phyloP scores from a whole-genome alignment of 2,797 vertebrate genomes.

The Dipus sagitta region DNA sequence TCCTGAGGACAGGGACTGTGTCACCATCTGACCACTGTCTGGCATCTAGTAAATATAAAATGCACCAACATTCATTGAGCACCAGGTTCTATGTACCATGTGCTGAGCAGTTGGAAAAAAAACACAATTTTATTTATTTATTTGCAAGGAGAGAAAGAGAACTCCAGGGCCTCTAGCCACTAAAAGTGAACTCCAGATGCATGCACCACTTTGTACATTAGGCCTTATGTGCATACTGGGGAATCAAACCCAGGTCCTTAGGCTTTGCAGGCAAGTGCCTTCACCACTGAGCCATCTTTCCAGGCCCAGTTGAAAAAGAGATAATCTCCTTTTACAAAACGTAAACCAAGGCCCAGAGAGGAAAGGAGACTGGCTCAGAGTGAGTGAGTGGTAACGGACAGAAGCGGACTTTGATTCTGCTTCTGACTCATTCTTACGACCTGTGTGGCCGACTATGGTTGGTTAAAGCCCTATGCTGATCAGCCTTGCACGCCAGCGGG shows the following conservation, averaged over 20 bases:
- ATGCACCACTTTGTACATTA: no score
- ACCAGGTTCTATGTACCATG: neutral
- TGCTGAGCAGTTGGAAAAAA: neutral
- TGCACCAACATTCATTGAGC: neutral
- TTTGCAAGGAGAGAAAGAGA: no score
- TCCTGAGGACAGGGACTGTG: neutral
- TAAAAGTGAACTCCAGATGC: no score
- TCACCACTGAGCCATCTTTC: no score
- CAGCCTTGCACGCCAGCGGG: rapidly evolving
- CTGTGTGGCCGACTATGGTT: neutral
- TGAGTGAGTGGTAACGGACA: neutral
- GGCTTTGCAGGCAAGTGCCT: no score
- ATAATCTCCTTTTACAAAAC: neutral
- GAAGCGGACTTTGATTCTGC: neutral
- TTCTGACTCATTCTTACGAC: neutral
- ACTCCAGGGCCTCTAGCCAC: no score
- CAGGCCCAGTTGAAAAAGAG: no score
- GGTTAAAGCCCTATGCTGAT: neutral
- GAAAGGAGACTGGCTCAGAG: neutral
- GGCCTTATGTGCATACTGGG: no score
- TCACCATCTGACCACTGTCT: neutral
- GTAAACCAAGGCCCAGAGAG: neutral
- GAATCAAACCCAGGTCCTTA: no score
- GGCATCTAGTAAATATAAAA: no score
- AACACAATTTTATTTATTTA: neutral